Evolutionary conservation across 2,797 vertebrate species (phyloP).

Genomic region (Buceros bicornis): DNA sequence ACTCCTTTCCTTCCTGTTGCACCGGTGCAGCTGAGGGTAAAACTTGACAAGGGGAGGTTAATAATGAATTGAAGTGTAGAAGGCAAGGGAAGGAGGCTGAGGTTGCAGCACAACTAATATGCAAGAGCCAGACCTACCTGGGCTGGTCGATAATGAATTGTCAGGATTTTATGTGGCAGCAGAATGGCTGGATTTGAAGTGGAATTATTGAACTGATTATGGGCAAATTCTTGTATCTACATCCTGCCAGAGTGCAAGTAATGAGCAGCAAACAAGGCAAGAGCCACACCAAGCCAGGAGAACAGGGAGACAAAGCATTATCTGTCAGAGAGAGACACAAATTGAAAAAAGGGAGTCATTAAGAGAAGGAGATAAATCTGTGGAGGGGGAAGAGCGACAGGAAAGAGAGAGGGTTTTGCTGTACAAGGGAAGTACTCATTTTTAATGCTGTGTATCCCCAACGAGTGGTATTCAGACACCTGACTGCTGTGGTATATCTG

Average conservation of each 20-base stretch:
- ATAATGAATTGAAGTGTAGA: not conserved
- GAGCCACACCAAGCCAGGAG: conserved; percentile 54
- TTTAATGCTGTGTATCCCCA: conserved; percentile 7
- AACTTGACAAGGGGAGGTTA: not conserved
- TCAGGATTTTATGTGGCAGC: conserved; percentile 63
- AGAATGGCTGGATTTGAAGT: conserved; percentile 66
- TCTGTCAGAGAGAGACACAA: conserved; percentile 49
- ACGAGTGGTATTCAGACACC: not conserved
- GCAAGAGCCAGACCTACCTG: not conserved
- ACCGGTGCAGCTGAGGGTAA: not conserved
- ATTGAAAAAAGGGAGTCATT: conserved; percentile 65
- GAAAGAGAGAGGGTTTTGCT: conserved; percentile 13
- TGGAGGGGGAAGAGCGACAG: conserved; percentile 50
- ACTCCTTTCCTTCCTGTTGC: not conserved
- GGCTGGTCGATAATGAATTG: conserved; percentile 63
- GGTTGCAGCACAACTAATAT: not conserved
- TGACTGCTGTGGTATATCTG: not conserved
- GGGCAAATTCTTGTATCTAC: conserved; percentile 65
- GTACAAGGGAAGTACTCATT: conserved; percentile 28
- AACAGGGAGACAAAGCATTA: conserved; percentile 66
- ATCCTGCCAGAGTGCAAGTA: conserved; percentile 71
- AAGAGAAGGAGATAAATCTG: conserved; percentile 62
- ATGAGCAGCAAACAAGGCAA: conserved; percentile 68
- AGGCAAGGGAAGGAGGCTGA: conserved; percentile 7
- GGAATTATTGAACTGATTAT: conserved; percentile 76